Base-by-base conservation (phyloP, 2,797 vertebrate species). In the Acanthurus leucopareius region DNA sequence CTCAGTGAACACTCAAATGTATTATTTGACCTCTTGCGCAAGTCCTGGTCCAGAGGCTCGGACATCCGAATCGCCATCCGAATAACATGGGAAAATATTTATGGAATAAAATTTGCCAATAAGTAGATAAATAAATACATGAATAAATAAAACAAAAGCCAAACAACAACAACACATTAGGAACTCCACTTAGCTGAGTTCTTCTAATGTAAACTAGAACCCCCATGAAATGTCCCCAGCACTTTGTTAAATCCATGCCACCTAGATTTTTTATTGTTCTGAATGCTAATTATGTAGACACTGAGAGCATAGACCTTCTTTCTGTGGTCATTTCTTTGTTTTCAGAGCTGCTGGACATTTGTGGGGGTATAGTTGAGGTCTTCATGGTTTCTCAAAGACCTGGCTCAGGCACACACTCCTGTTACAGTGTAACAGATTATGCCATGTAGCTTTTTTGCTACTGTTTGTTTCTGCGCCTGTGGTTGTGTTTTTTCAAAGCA, bases 371-470 rank as follows among this genome's bases (percentile, higher is more conserved):
- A 40, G 25, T 61, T 69, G 56, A 28, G n/a, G 56, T 68, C 54
- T 45, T 19, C 4, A 7, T 9, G 17, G 32, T 25, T 49, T 45
- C 10, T 61, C 44, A 38, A 35, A 61, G 54, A 32, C 9, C 54
- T 69, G 71, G 75, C 60, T 84, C 58, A 40, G 35, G 72, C 56
- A 57, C 48, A 19, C 20, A 62, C 47, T 69, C 13, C 22, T 44
- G 67, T 42, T 16, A 14, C 20, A 58, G 17, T 42, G 62, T 57
- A 66, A 45, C 60, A 38, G 53, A 22, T 6, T 57, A 49, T 64
- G 51, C 61, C 67, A 81, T 53, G 25, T 47, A 60, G 44, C 48
- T 51, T 40, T 40, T 40, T 16, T 8, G 25, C 25, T 47, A 13
- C 22, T 60, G 14, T 32, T 48, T 14, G 7, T 19, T 16, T 38